Conservation (phyloP, 2,113 vertebrate genomes). For the Lamprologus lemairii region DNA sequence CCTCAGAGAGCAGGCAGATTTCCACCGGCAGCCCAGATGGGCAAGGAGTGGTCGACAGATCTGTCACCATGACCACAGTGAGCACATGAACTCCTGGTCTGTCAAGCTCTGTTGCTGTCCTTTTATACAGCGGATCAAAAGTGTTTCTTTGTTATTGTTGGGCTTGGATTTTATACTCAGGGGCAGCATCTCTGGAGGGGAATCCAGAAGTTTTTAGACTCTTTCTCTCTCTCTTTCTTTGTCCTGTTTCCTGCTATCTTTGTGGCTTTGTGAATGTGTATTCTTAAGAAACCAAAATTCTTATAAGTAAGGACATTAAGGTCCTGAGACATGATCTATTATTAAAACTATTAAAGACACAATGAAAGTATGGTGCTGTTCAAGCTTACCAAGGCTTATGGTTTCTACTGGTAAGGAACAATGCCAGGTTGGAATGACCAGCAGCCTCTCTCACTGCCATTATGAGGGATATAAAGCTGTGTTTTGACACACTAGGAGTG, state of each 20-base stretch:
- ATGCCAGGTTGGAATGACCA: conserved; percentile 31
- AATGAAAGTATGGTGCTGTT: neutral
- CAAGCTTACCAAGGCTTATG: conserved; percentile 35
- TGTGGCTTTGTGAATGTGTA: neutral
- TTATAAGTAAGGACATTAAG: neutral
- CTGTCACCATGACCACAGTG: conserved; percentile 56
- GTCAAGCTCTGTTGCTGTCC: conserved; percentile 25
- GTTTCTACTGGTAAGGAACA: conserved; percentile 22
- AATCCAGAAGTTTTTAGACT: conserved; percentile 1
- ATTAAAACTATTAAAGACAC: neutral
- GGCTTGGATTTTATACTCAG: conserved; percentile 28
- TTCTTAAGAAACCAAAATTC: neutral
- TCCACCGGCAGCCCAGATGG: conserved; percentile 67
- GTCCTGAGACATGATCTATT: neutral
- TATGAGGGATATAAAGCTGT: conserved; percentile 34
- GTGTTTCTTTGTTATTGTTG: conserved; percentile 54
- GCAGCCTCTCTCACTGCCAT: neutral
- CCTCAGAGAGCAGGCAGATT: conserved; percentile 58
- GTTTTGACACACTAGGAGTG: conserved; percentile 1
- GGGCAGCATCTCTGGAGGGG: conserved; percentile 3
- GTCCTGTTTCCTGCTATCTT: conserved; percentile 9
- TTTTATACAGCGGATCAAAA: conserved; percentile 55
- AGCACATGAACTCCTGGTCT: conserved; percentile 45
- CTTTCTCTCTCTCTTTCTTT: neutral
- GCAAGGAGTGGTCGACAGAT: conserved; percentile 58